These are phyloP conservation scores for Diaprepes abbreviatus DNA, from an alignment of 2,888 invertebrate genomes.

Conservation along the genomic window DNA sequence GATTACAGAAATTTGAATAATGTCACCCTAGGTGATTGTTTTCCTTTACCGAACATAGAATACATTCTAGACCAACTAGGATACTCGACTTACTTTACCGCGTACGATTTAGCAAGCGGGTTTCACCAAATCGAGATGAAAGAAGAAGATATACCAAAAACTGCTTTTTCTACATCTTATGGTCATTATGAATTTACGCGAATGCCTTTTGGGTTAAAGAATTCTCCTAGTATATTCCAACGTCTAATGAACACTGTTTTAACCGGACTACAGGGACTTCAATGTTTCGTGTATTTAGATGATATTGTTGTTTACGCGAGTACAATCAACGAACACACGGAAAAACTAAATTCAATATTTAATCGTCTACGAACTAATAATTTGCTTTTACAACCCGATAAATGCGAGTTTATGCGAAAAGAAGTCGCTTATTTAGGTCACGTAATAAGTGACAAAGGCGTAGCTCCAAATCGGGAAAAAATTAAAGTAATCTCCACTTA, in stretches of 20 bases:
- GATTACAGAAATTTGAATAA: too few relatives aligned
- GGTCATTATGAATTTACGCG: neutral
- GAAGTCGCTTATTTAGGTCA: conserved; percentile 12
- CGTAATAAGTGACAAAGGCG: conserved; percentile 2
- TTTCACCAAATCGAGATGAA: conserved; percentile 8
- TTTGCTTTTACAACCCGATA: too few relatives aligned
- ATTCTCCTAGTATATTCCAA: neutral
- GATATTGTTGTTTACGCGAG: too few relatives aligned
- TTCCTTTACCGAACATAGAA: too few relatives aligned
- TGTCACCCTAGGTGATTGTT: too few relatives aligned
- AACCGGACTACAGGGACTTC: neutral
- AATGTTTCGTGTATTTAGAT: conserved; percentile 6
- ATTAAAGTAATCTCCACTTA: neutral
- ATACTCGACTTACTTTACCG: too few relatives aligned
- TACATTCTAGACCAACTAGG: too few relatives aligned
- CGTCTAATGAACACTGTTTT: too few relatives aligned
- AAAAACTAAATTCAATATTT: too few relatives aligned
- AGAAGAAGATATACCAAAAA: conserved; percentile 6
- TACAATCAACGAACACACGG: too few relatives aligned
- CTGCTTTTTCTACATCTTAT: conserved; percentile 16
- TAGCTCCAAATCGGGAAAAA: neutral
- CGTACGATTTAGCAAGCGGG: neutral
- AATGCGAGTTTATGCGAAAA: neutral
- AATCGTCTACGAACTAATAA: too few relatives aligned
- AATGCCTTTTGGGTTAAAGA: neutral